Base-by-base conservation (phyloP, 2,797 vertebrate species). In the Rhinichthys osculus region DNA sequence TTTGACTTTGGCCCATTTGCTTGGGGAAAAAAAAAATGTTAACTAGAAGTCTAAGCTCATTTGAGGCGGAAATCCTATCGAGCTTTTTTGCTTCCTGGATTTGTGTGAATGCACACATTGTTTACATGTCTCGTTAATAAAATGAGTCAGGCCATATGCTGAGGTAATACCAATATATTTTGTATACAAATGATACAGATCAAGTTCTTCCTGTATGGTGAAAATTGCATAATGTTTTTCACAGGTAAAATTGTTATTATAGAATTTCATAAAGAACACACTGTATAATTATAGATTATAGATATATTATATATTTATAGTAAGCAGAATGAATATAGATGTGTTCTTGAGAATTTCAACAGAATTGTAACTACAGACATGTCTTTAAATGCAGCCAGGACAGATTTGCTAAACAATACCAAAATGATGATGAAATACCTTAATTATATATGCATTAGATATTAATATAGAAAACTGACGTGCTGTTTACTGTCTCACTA, bases 1-100 rank as follows among this genome's bases (percentile, higher is more conserved):
- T 95, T 90, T 92, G 93, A 95, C 92, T 95, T 93, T 91, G 92
- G 91, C 92, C 92, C 93, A 94, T 95, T 95, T 95, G 91, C 92
- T 90, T 82, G 6, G 59, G 89, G 72, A 91, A 92, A 94, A 95
- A 93, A 95, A 92, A 94, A 95, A 95, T 95, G 94, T 96, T 95
- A 95, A 95, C 93, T 95, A 95, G 93, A 94, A 95, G 91, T 90
- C 93, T 92, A 52, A 67, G 64, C 79, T 91, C 94, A 95, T 94
- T 94, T 95, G 92, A 95, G 94, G 94, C 94, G 90, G 82, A 90
- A 78, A 89, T 91, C 90, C 90, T 93, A 95, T 96, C 89, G 88
- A 92, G 89, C 93, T 92, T 94, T 94, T 94, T 91, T 66, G 70
- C 77, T 89, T 88, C 57, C 90, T 89, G 88, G 92, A 89, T 94